Conservation (phyloP, 2,797 vertebrate genomes). For the Bucorvus abyssinicus region DNA sequence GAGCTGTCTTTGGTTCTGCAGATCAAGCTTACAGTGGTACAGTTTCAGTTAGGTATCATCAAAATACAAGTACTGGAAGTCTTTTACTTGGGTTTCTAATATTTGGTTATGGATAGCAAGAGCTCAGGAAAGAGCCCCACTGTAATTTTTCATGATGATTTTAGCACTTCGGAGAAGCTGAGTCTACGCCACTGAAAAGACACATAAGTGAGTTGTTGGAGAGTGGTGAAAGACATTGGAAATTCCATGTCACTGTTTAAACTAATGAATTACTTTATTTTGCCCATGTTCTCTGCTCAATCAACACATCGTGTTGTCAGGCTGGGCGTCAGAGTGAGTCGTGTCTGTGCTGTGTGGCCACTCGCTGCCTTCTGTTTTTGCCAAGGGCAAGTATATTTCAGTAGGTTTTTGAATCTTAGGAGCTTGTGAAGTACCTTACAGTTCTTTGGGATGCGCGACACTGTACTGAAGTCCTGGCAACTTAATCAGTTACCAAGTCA, state of each 20-base stretch:
- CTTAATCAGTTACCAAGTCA: neutral
- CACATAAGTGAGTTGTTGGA: neutral
- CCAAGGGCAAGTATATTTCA: neutral
- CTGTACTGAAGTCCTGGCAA: neutral
- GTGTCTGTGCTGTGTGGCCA: neutral
- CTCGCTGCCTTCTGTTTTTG: neutral
- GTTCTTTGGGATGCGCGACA: neutral
- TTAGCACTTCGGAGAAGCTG: neutral
- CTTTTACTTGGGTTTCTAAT: neutral
- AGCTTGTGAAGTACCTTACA: neutral
- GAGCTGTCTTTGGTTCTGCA: neutral
- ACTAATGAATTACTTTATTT: neutral
- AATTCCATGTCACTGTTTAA: neutral
- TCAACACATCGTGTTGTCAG: neutral
- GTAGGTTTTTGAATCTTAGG: neutral
- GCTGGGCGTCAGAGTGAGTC: neutral
- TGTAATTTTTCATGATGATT: neutral
- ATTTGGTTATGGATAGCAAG: neutral
- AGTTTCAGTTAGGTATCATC: neutral
- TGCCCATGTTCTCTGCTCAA: neutral
- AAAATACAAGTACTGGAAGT: neutral
- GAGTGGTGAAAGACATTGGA: neutral
- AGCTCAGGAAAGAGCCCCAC: neutral
- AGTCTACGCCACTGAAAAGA: neutral
- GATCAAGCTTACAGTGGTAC: neutral